phyloP scores from a whole-genome alignment of 2,797 vertebrate species.

The Cirrhinus mrigala region DNA sequence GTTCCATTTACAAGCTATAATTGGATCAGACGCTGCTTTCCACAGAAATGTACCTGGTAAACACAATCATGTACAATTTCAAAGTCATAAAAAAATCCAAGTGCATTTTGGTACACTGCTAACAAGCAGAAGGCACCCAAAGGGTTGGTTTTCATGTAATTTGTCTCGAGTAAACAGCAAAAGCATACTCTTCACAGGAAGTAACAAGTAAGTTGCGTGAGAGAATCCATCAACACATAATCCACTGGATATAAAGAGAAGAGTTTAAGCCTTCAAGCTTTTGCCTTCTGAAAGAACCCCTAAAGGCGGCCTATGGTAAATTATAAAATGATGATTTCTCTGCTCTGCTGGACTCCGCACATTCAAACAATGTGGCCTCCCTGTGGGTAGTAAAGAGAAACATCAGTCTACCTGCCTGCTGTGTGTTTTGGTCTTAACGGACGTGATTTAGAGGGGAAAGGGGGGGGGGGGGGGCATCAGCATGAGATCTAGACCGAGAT shows the following conservation, averaged over 20 bases:
- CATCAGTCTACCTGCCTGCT: slow-evolving; percentile 17
- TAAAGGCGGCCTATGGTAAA: slow-evolving; percentile 22
- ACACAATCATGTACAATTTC: slow-evolving; percentile 55
- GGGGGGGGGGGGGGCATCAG: slow-evolving; percentile 31
- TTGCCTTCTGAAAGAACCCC: slow-evolving; percentile 9
- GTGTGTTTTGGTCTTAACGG: slow-evolving; percentile 45
- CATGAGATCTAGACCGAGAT: slow-evolving; percentile 4
- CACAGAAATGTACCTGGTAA: slow-evolving; percentile 59
- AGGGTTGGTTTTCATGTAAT: slow-evolving; percentile 56
- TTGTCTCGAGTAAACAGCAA: slow-evolving; percentile 54
- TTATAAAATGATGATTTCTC: slow-evolving; percentile 39
- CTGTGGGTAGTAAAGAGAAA: slow-evolving; percentile 2
- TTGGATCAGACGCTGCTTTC: slow-evolving; percentile 60
- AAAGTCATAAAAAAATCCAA: slow-evolving; percentile 55
- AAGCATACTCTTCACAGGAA: slow-evolving; percentile 26
- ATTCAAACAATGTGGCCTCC: slow-evolving; percentile 24
- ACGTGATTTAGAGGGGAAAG: slow-evolving; percentile 48
- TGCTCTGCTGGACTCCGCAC: slow-evolving; percentile 22
- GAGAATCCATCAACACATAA: slow-evolving; percentile 9
- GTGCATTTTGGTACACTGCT: slow-evolving; percentile 48
- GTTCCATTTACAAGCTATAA: slow-evolving; percentile 64
- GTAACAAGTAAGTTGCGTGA: slow-evolving; percentile 2
- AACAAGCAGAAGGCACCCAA: slow-evolving; percentile 48
- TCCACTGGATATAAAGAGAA: neutral
- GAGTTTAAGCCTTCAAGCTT: slow-evolving; percentile 28